Evolutionary conservation across 1,140 invertebrate genomes (phyloP).

Genomic region (Paramacrobiotus metropolitanus): DNA sequence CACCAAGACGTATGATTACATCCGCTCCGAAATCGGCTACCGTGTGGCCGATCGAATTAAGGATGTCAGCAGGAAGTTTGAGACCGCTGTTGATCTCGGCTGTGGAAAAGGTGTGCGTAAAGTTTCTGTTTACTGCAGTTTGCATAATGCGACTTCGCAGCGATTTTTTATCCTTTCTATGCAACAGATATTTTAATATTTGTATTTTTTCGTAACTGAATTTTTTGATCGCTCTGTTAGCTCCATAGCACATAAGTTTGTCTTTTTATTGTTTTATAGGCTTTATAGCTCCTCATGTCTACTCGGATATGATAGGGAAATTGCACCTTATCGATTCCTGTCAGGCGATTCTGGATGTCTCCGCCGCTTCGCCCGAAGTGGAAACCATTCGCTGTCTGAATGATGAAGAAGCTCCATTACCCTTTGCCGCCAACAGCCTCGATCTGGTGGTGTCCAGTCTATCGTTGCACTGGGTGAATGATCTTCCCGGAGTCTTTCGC

Average conservation of each 20-base stretch:
- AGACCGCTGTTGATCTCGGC: conserved; percentile 47
- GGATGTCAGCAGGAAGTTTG: conserved; percentile 70
- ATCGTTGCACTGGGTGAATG: conserved; percentile 90
- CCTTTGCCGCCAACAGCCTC: conserved; percentile 54
- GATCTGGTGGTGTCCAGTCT: conserved; percentile 47
- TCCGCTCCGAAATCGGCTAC: conserved; percentile 35
- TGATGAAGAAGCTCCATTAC: conserved; percentile 59
- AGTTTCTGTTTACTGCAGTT: no score
- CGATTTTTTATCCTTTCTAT: no score
- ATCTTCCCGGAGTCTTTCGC: conserved; percentile 61
- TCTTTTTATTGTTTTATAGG: no score
- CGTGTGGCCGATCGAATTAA: conserved; percentile 70
- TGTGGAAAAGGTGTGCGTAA: no score
- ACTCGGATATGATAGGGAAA: conserved; percentile 22
- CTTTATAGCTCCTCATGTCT: conserved; percentile 59
- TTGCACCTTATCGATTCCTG: conserved; percentile 36
- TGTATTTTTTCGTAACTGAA: no score
- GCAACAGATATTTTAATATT: no score
- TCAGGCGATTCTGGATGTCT: conserved; percentile 38
- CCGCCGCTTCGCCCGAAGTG: conserved; percentile 24
- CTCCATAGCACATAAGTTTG: no score
- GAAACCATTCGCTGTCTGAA: conserved; percentile 29
- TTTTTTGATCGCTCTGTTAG: no score
- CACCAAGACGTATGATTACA: conserved; percentile 68
- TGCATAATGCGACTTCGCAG: no score